These are phyloP conservation scores for Brachyopa scutellaris DNA, from an alignment of 2,888 invertebrate genomes.

Conservation along the genomic window DNA sequence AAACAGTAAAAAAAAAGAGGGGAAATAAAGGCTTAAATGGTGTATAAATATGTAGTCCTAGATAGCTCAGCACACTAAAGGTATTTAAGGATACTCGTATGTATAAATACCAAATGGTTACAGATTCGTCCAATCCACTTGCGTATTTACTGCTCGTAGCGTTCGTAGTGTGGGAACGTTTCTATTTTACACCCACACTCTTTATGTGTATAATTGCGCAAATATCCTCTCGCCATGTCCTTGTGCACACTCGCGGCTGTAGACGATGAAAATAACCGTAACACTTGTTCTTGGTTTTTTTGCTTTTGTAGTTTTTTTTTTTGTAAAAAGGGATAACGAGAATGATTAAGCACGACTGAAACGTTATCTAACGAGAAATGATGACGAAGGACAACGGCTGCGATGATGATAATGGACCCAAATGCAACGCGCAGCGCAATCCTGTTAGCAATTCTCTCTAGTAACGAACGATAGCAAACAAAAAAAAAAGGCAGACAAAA, in stretches of 20 bases:
- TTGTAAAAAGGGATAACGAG: slow-evolving; percentile 37
- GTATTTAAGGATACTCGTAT: slow-evolving; percentile 23
- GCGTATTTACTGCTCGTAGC: background rate
- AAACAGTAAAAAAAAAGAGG: slow-evolving; percentile 36
- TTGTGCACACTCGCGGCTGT: slow-evolving; percentile 37
- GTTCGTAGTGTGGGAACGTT: too few species aligned
- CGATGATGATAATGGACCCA: slow-evolving; percentile 22
- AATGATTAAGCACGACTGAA: slow-evolving; percentile 62
- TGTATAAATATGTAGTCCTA: slow-evolving; percentile 10
- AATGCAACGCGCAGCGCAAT: background rate
- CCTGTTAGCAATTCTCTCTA: background rate
- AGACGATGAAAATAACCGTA: slow-evolving; percentile 36
- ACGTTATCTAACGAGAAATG: slow-evolving; percentile 47
- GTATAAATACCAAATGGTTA: slow-evolving; percentile 3
- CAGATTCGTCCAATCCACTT: background rate
- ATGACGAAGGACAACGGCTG: slow-evolving; percentile 23
- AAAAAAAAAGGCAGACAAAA: background rate
- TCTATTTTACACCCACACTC: too few species aligned
- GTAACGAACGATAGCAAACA: background rate
- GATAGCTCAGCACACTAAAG: slow-evolving; percentile 17
- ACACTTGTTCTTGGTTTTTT: slow-evolving; percentile 17
- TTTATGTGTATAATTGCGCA: slow-evolving; percentile 29
- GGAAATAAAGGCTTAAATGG: slow-evolving; percentile 37
- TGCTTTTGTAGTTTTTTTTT: too few species aligned
- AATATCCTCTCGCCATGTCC: slow-evolving; percentile 35